Evolutionary conservation across 2,888 invertebrate genomes (phyloP).

Genomic region (Parthenolecanium corni): DNA sequence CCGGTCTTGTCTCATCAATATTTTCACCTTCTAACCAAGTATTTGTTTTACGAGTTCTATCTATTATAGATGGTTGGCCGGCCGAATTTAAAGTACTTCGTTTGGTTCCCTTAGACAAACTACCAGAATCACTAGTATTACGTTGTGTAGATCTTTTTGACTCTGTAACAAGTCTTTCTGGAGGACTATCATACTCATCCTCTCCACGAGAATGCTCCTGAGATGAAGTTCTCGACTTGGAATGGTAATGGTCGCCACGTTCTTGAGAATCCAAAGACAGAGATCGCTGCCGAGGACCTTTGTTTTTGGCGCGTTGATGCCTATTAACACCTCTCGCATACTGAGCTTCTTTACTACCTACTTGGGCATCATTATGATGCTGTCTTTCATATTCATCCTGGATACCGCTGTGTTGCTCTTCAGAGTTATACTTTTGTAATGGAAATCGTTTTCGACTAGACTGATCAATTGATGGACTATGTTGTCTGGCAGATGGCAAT

Average conservation of each 20-base stretch:
- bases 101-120: no score
- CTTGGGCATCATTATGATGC: neutral
- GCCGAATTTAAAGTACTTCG: no score
- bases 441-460: conserved; percentile 5
- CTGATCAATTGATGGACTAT: neutral
- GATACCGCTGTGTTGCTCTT: conserved; percentile 1
- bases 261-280: conserved; percentile 6
- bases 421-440: conserved; percentile 6
- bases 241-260: neutral
- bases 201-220: neutral
- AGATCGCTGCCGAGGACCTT: conserved; percentile 4
- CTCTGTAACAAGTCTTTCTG: no score
- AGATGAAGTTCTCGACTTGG: conserved; percentile 14
- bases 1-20: no score
- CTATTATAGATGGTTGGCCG: no score
- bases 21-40: no score
- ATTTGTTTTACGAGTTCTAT: no score
- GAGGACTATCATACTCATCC: no score
- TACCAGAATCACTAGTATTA: no score
- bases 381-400: conserved; percentile 17
- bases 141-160: no score
- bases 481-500: neutral
- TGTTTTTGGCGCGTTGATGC: neutral
- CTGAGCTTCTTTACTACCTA: neutral
- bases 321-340: neutral